phyloP scores from a whole-genome alignment of 2,113 vertebrate genomes.

The Pituophis catenifer region DNA sequence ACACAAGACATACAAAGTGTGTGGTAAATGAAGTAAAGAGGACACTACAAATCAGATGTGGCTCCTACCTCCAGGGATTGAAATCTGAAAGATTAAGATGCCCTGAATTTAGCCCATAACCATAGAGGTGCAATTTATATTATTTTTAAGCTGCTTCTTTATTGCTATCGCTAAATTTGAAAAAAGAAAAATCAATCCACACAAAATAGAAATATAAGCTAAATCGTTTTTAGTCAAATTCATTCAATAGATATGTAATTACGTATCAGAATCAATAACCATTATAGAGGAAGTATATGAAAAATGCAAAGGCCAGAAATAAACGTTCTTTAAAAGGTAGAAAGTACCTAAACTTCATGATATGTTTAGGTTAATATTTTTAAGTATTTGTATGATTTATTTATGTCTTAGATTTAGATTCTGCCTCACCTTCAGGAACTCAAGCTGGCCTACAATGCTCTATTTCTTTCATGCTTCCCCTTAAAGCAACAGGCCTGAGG shows the following conservation, averaged over 20 bases:
- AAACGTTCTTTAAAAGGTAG: constrained; percentile 36
- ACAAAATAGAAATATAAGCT: constrained; percentile 28
- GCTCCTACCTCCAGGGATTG: not conserved
- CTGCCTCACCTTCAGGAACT: not conserved
- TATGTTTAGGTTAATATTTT: constrained; percentile 23
- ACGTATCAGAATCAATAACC: constrained; percentile 46
- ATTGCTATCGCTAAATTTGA: not conserved
- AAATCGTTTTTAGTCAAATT: constrained; percentile 21
- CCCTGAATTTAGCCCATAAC: not conserved
- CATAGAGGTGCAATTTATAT: not conserved
- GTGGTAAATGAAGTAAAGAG: not conserved
- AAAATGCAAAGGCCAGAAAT: constrained; percentile 25
- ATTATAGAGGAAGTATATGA: constrained; percentile 35
- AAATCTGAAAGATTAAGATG: not conserved
- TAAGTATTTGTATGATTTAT: not conserved
- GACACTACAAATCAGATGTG: not conserved
- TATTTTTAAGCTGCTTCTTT: not conserved
- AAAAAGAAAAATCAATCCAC: not conserved
- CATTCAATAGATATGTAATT: constrained; percentile 32
- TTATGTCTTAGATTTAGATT: not conserved
- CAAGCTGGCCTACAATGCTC: not conserved
- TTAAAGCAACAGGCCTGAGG: not conserved
- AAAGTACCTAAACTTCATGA: constrained; percentile 21
- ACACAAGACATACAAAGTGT: not conserved
- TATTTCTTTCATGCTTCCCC: not conserved